Conservation (phyloP, 2,888 invertebrate genomes). For the Acanthococcus lagerstroemiae region DNA sequence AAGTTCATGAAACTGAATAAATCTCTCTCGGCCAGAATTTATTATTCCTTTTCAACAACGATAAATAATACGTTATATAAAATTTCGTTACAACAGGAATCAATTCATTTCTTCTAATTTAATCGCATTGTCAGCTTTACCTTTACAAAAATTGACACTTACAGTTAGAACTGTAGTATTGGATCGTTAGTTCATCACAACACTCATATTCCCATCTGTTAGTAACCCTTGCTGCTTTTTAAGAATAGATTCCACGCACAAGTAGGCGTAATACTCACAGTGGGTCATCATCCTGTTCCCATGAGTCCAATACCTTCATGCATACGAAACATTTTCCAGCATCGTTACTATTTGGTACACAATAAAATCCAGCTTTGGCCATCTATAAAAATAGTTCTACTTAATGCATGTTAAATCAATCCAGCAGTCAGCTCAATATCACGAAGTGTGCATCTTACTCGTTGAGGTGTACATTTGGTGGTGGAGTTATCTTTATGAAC, state of each 20-base stretch:
- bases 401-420: neutral
- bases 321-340: slow-evolving; percentile 73
- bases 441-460: slow-evolving; percentile 2
- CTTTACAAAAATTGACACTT: too few species aligned
- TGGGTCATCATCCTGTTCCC: slow-evolving; percentile 53
- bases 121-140: too few species aligned
- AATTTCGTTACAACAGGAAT: too few species aligned
- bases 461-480: slow-evolving; percentile 3
- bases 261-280: slow-evolving; percentile 15
- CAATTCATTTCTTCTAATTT: too few species aligned
- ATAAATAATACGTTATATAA: neutral
- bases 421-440: neutral
- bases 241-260: too few species aligned
- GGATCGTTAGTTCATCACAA: too few species aligned
- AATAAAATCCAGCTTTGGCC: slow-evolving; percentile 77
- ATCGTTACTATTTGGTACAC: slow-evolving; percentile 55
- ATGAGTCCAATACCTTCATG: slow-evolving; percentile 71
- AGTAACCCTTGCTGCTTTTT: too few species aligned
- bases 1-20: too few species aligned
- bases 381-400: too few species aligned
- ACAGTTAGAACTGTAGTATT: too few species aligned
- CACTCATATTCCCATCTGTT: too few species aligned
- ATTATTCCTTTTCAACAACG: neutral
- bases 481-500: neutral
- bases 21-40: too few species aligned